Percentiles rank a stretch among this genome's conserved stretches.
Conservation (phyloP, 2,797 vertebrate species). For the Eurystomus glaucurus region DNA sequence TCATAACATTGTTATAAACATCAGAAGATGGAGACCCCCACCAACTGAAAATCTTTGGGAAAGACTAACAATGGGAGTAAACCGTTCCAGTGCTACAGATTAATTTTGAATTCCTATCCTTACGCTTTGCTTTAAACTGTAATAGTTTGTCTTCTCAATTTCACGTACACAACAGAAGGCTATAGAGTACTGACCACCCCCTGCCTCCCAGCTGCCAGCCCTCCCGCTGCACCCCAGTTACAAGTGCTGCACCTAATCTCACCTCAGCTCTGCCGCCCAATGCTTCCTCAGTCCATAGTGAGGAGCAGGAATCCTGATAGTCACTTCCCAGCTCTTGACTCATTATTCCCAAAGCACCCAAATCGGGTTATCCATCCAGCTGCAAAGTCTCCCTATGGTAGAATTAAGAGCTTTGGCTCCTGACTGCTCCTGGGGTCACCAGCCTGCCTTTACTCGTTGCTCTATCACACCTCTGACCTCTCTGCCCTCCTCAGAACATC, state of each 20-base stretch:
- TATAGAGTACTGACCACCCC: neutral
- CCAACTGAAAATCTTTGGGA: neutral
- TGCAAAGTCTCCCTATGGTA: neutral
- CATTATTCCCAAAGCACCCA: neutral
- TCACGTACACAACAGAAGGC: accelerated
- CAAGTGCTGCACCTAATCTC: neutral
- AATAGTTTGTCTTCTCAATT: neutral
- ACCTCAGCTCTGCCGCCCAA: neutral
- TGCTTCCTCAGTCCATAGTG: accelerated
- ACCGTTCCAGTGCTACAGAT: neutral
- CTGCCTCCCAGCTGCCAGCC: neutral
- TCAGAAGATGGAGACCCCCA: neutral
- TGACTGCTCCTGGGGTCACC: neutral
- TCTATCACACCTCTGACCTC: neutral
- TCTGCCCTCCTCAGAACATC: neutral
- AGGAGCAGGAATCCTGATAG: neutral
- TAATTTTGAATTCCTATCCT: neutral
- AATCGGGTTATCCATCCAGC: neutral
- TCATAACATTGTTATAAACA: accelerated
- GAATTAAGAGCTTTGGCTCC: neutral
- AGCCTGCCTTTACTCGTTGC: neutral
- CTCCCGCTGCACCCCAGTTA: neutral
- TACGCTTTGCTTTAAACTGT: neutral
- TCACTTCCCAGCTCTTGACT: neutral
- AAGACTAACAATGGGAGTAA: neutral